phyloP scores from a whole-genome alignment of 2,113 vertebrate genomes.

The Craseonycteris thonglongyai region DNA sequence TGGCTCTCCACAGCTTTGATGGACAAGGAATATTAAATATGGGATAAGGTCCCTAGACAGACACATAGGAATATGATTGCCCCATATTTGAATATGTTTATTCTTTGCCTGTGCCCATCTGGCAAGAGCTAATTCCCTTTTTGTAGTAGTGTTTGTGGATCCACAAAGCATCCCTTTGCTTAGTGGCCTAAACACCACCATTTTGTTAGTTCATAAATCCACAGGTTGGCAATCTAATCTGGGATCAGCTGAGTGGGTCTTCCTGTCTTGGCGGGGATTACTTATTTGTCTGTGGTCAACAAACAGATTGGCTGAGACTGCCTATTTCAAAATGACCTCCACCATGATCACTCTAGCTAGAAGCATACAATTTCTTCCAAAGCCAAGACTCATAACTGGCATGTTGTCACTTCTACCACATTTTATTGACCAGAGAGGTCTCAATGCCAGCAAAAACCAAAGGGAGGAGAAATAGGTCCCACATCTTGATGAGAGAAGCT shows the following conservation, averaged over 20 bases:
- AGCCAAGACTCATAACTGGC: background rate
- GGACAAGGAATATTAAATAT: background rate
- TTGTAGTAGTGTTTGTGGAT: background rate
- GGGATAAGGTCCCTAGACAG: background rate
- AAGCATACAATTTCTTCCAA: background rate
- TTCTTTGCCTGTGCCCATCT: background rate
- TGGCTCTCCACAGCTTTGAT: background rate
- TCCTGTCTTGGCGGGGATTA: background rate
- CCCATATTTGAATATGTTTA: background rate
- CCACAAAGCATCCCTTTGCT: background rate
- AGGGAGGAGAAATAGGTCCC: background rate
- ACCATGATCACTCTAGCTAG: background rate
- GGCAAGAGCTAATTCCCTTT: background rate
- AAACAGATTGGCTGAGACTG: background rate
- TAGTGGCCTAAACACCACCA: constrained; percentile 8
- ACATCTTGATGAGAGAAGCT: background rate
- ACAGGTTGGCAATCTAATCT: background rate
- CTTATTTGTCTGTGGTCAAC: background rate
- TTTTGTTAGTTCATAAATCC: background rate
- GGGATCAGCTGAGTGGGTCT: background rate
- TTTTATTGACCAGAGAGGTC: background rate
- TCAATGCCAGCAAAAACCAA: background rate
- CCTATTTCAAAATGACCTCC: constrained; percentile 7
- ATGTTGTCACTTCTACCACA: background rate
- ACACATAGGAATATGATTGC: background rate